Evolutionary conservation across 2,888 invertebrate species (phyloP).

Genomic region (Scaptomyza parva): DNA sequence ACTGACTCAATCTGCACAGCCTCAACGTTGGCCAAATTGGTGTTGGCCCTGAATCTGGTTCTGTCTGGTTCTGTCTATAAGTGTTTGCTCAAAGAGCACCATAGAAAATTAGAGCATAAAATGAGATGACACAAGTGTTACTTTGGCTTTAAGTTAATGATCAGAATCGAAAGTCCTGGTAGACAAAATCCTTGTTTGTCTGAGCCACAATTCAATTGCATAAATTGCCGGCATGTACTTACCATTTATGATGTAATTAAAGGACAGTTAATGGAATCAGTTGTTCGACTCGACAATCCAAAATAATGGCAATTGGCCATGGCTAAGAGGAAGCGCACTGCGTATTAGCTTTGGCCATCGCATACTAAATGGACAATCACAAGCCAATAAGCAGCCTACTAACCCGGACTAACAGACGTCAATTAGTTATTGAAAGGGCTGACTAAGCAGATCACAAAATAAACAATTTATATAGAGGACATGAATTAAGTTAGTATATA

Average conservation of each 20-base stretch:
- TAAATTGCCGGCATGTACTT: constrained; percentile 22
- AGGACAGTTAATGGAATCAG: constrained; percentile 43
- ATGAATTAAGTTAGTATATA: too few relatives aligned
- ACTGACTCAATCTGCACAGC: constrained; percentile 2
- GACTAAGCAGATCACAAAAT: constrained; percentile 1
- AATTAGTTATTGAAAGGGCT: background rate
- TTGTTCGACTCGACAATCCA: too few relatives aligned
- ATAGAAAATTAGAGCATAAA: too few relatives aligned
- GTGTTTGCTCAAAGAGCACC: constrained; percentile 7
- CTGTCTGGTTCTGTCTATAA: too few relatives aligned
- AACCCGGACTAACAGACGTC: background rate
- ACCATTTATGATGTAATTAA: constrained; percentile 48
- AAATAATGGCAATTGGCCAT: constrained; percentile 19
- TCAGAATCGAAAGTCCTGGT: background rate
- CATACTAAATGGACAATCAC: constrained; percentile 29
- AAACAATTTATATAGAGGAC: too few relatives aligned
- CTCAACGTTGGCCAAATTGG: constrained; percentile 16
- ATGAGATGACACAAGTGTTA: constrained; percentile 39
- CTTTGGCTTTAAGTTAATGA: background rate
- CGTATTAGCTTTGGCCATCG: constrained; percentile 23
- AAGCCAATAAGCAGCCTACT: constrained; percentile 11
- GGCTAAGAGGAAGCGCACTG: background rate
- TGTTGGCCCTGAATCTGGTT: too few relatives aligned
- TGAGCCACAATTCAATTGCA: constrained; percentile 35
- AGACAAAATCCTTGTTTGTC: background rate